Evolutionary conservation across 2,888 invertebrate genomes (phyloP).

Genomic region (Cheilosia scutellata): DNA sequence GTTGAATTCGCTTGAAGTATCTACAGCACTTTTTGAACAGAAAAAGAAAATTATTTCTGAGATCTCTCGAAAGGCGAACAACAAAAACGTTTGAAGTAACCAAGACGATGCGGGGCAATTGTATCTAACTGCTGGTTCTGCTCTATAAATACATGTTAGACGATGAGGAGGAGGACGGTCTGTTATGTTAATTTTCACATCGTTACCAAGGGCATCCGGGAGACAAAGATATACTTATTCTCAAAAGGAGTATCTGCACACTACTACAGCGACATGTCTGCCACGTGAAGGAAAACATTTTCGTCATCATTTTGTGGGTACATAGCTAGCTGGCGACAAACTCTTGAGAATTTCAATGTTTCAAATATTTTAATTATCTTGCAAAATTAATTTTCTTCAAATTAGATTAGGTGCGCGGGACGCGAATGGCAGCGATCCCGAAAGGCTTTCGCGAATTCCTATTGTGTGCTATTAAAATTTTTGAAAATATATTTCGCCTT

Average conservation of each 20-base stretch:
- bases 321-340: background rate
- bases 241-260: background rate
- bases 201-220: background rate
- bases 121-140: conserved; percentile 9
- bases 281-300: conserved; percentile 18
- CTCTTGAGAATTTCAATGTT: conserved; percentile 51
- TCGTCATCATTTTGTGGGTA: background rate
- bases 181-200: conserved; percentile 25
- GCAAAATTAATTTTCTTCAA: conserved; percentile 46
- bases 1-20: conserved; percentile 69
- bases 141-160: conserved; percentile 49
- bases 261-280: conserved; percentile 11
- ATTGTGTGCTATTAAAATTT: conserved; percentile 42
- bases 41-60: conserved; percentile 19
- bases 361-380: conserved; percentile 61
- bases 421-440: background rate
- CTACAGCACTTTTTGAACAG: conserved; percentile 21
- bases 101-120: conserved; percentile 24
- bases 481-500: conserved; percentile 28
- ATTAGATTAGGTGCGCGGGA: background rate
- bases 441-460: conserved; percentile 21
- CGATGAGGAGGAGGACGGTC: background rate
- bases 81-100: no score
- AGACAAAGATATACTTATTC: background rate
- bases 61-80: conserved; percentile 17